Percentiles rank a stretch among this genome's conserved stretches.
Conservation (phyloP, 53 echinoderm and acorn worm genomes). For the Apostichopus leukothele region DNA sequence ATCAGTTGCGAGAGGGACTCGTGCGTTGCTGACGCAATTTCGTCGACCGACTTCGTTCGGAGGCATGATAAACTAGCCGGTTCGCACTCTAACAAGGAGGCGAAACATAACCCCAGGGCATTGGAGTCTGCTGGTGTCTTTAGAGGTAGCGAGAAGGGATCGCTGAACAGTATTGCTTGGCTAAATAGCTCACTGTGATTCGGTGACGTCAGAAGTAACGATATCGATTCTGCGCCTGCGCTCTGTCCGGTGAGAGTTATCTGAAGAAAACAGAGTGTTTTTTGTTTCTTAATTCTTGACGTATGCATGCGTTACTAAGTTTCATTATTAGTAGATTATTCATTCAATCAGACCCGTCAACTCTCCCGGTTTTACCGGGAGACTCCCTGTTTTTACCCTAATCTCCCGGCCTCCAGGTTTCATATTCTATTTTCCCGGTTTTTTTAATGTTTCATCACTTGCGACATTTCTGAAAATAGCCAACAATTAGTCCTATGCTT, state of each 20-base stretch:
- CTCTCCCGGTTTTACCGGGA: too few relatives aligned
- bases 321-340: too few relatives aligned
- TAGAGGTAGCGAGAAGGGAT: slow-evolving; percentile 35
- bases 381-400: too few relatives aligned
- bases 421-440: too few relatives aligned
- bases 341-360: too few relatives aligned
- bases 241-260: slow-evolving; percentile 49
- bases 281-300: too few relatives aligned
- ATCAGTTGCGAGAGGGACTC: not conserved
- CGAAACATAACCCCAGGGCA: slow-evolving; percentile 11
- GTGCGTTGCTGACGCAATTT: slow-evolving; percentile 8
- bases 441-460: too few relatives aligned
- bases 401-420: too few relatives aligned
- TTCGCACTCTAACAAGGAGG: not conserved
- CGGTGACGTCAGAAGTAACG: slow-evolving; percentile 23
- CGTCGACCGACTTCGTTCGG: not conserved
- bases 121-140: slow-evolving; percentile 36
- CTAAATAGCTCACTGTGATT: slow-evolving; percentile 13
- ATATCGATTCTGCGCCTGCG: slow-evolving; percentile 49
- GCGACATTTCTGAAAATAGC: too few relatives aligned
- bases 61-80: slow-evolving; percentile 16
- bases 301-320: too few relatives aligned
- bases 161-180: slow-evolving; percentile 32
- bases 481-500: too few relatives aligned
- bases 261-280: not conserved